Percentiles rank a stretch among this genome's conserved stretches.
Evolutionary conservation across 2,113 vertebrate genomes (phyloP).

Genomic region (rat (Rattus norvegicus)): GRCr8 NC_086019.1:229382501-229383000

Average conservation of each 20-base stretch:
- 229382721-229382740: not conserved
- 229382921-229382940: not conserved
- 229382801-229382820: not conserved
- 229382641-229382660: no score
- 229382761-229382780: not conserved
- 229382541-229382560: no score
- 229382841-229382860: not conserved
- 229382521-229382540: no score
- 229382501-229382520: no score
- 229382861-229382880: not conserved
- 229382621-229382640: no score
- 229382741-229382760: no score
- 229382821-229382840: not conserved
- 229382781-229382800: not conserved
- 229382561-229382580: no score
- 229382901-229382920: not conserved
- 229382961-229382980: not conserved
- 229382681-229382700: not conserved
- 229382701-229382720: not conserved
- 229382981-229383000: not conserved
- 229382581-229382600: no score
- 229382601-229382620: no score
- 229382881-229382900: not conserved
- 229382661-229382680: no score
- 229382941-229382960: not conserved